phyloP scores from a whole-genome alignment of 2,888 invertebrate genomes.

The Aphidius colemani region DNA sequence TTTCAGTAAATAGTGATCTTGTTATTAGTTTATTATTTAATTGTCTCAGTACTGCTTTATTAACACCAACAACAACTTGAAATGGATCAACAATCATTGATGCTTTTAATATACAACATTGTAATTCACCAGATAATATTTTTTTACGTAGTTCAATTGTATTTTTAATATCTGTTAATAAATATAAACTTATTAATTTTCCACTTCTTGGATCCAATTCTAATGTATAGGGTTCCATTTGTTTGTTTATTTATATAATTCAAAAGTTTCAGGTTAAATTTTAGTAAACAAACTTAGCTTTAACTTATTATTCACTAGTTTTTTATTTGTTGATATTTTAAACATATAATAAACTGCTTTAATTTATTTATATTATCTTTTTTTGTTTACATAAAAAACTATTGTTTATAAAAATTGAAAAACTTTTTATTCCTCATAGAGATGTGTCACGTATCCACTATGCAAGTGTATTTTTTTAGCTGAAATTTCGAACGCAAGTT shows the following conservation, averaged over 20 bases:
- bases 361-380: too few species aligned
- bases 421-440: too few species aligned
- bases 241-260: constrained; percentile 7
- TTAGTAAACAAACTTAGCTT: too few species aligned
- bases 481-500: too few species aligned
- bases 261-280: too few species aligned
- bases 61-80: constrained; percentile 70
- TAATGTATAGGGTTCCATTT: constrained; percentile 39
- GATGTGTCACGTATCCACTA: too few species aligned
- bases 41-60: constrained; percentile 66
- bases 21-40: constrained; percentile 64
- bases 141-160: constrained; percentile 63
- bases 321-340: too few species aligned
- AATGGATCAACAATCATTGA: constrained; percentile 66
- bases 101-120: constrained; percentile 69
- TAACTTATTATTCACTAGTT: too few species aligned
- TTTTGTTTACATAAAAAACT: too few species aligned
- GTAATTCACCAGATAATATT: constrained; percentile 64
- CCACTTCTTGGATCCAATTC: constrained; percentile 61
- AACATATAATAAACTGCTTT: too few species aligned
- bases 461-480: too few species aligned
- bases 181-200: constrained; percentile 61
- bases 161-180: constrained; percentile 68
- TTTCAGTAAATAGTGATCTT: constrained; percentile 68
- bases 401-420: too few species aligned